These are phyloP conservation scores for Actinostola sp. DNA, from an alignment of 92 coral and sea anemone genomes.

Conservation along the genomic window DNA sequence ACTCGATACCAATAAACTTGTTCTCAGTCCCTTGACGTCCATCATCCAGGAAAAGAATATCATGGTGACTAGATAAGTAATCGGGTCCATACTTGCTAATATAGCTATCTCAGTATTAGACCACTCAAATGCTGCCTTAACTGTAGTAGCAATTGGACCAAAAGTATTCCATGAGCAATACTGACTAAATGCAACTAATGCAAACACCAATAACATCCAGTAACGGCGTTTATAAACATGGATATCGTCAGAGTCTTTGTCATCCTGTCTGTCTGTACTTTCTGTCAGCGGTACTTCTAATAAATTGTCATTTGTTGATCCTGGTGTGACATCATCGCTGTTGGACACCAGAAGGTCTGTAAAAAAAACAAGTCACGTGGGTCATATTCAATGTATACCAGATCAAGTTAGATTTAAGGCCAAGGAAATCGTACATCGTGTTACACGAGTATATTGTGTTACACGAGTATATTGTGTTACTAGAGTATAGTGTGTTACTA, in stretches of 20 bases:
- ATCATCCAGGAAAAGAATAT: constrained; percentile 94
- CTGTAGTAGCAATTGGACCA: constrained; percentile 95
- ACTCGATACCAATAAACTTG: constrained; percentile 77
- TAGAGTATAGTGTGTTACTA: too few relatives aligned
- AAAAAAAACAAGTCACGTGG: background rate
- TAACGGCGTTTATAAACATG: constrained; percentile 86
- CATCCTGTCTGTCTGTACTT: constrained; percentile 20
- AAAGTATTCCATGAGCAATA: constrained; percentile 97
- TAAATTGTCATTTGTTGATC: constrained; percentile 26
- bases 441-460: too few relatives aligned
- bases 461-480: too few relatives aligned
- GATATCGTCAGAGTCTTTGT: constrained; percentile 17
- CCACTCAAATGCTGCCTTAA: constrained; percentile 92
- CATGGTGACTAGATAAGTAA: constrained; percentile 90
- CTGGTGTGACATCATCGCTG: constrained; percentile 16
- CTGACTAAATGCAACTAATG: constrained; percentile 75
- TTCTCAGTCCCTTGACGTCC: constrained; percentile 97
- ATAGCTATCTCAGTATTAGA: constrained; percentile 93
- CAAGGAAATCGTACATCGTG: too few relatives aligned
- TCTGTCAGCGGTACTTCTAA: constrained; percentile 26
- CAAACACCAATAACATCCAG: constrained; percentile 83
- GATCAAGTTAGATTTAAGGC: too few relatives aligned
- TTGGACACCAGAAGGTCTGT: constrained; percentile 25
- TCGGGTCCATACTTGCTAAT: constrained; percentile 96
- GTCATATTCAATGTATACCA: background rate